Conservation (phyloP, 2,888 invertebrate species). For the Synergus umbraculus region DNA sequence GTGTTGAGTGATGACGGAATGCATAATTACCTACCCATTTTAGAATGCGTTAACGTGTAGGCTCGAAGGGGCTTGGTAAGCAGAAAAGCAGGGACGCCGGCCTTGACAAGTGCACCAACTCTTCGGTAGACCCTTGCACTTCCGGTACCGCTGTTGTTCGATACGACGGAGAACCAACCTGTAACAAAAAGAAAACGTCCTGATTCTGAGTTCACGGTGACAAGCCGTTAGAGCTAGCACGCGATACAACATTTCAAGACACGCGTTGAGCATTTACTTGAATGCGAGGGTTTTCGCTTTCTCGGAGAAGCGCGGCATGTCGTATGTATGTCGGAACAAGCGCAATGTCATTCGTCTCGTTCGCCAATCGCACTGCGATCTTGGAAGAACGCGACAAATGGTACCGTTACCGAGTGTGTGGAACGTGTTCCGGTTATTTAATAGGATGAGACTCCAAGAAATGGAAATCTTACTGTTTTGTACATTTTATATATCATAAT, state of each 20-base stretch:
- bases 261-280: slow-evolving; percentile 6
- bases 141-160: slow-evolving; percentile 72
- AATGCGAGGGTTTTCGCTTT: slow-evolving; percentile 59
- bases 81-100: slow-evolving; percentile 73
- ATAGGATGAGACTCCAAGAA: not conserved
- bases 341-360: slow-evolving; percentile 49
- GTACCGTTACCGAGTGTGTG: slow-evolving; percentile 58
- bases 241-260: not conserved
- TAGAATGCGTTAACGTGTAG: slow-evolving; percentile 73
- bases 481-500: not conserved
- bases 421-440: slow-evolving; percentile 58
- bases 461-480: not conserved
- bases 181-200: slow-evolving; percentile 54
- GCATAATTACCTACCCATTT: slow-evolving; percentile 70
- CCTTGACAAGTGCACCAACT: slow-evolving; percentile 72
- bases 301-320: slow-evolving; percentile 51
- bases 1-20: not conserved
- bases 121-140: slow-evolving; percentile 73
- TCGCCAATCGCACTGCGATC: slow-evolving; percentile 49
- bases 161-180: slow-evolving; percentile 75
- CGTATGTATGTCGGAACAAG: slow-evolving; percentile 55
- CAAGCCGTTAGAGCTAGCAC: slow-evolving; percentile 25
- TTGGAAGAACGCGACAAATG: slow-evolving; percentile 59
- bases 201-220: slow-evolving; percentile 37
- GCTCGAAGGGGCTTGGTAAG: slow-evolving; percentile 73